Conservation (phyloP, 2,888 invertebrate genomes). For the Polyploca ridens region DNA sequence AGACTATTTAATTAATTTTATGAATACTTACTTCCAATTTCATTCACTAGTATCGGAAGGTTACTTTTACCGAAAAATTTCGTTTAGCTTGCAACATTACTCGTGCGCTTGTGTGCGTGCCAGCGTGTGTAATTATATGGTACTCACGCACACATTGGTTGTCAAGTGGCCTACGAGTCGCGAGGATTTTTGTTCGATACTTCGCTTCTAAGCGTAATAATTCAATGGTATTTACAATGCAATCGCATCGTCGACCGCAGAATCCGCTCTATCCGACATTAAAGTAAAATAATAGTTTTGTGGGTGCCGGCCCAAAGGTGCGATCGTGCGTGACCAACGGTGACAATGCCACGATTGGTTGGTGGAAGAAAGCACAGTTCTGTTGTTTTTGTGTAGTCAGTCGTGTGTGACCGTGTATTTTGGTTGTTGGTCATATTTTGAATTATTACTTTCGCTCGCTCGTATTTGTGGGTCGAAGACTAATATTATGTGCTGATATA, state of each 20-base stretch:
- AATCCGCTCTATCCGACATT: constrained; percentile 16
- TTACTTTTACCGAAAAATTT: too few relatives aligned
- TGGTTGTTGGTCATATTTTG: neutral
- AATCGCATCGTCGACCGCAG: constrained; percentile 23
- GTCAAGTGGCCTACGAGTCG: too few relatives aligned
- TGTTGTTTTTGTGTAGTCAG: constrained; percentile 6
- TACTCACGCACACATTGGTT: too few relatives aligned
- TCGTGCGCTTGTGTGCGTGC: too few relatives aligned
- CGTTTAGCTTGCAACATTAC: too few relatives aligned
- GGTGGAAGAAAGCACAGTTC: constrained; percentile 11
- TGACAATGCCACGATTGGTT: constrained; percentile 18
- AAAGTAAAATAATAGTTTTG: constrained; percentile 8
- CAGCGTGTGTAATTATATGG: too few relatives aligned
- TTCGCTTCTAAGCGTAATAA: too few relatives aligned
- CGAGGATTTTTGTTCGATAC: too few relatives aligned
- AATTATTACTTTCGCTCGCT: neutral
- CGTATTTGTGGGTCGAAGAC: neutral
- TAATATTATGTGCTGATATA: too few relatives aligned
- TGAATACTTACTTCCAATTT: too few relatives aligned
- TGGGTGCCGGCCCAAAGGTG: constrained; percentile 18
- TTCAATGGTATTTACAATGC: constrained; percentile 10
- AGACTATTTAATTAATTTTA: too few relatives aligned
- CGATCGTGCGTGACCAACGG: constrained; percentile 37
- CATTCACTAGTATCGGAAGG: too few relatives aligned
- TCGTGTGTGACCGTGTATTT: neutral